Base-by-base conservation (phyloP, 2,797 vertebrate species). In the Scolopax rusticola region DNA sequence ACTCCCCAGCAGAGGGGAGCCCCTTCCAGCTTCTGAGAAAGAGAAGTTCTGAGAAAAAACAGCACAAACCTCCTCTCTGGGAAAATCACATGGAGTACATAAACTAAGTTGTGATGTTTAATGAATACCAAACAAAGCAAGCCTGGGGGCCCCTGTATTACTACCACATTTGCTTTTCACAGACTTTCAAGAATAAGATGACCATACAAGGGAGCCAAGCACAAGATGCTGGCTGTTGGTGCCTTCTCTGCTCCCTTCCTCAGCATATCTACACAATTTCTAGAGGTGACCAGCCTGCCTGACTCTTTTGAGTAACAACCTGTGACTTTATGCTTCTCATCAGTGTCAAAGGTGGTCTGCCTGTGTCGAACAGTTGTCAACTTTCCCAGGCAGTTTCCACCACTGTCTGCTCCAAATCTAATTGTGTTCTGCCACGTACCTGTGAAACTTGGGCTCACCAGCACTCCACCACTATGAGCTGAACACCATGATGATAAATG, bases 391-490 rank as follows among this genome's bases (percentile, higher is more conserved):
- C 50, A 48, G 23, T 7, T 18, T 56, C 73, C 47, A 70, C 19
- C 78, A 11, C 40, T 6, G 12, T 2, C 59, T 69, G 71, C 41
- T 74, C 33, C 54, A 50, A 25, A 53, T 17, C 8, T 54, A 15
- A 32, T 7, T 11, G 25, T 11, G 7, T 24, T 32, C 51, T 63
- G 53, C 53, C 11, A 1, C 21, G 20, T 13, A 36, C 11, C 4
- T 4, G 6, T 15, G 14, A 40, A 68, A 27, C 15, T 25, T 8
- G 36, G 15, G 33, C 15, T 56, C 13, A 1, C 43, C 41, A 77
- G 30, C 53, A 64, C 15, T 28, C 8, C 7, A 1, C 19, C 48
- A 5, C 15, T 36, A 32, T 0, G 2, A 73, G 47, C 0, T 38
- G 17, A 74, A 38, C 32, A 9, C 50, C 28, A 8, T 0, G 13